A percentile compares a stretch with the other conserved stretches of the same genome.
These are phyloP conservation scores for Sturmia bella DNA, from an alignment of 2,888 invertebrate species.

Conservation along the genomic window DNA sequence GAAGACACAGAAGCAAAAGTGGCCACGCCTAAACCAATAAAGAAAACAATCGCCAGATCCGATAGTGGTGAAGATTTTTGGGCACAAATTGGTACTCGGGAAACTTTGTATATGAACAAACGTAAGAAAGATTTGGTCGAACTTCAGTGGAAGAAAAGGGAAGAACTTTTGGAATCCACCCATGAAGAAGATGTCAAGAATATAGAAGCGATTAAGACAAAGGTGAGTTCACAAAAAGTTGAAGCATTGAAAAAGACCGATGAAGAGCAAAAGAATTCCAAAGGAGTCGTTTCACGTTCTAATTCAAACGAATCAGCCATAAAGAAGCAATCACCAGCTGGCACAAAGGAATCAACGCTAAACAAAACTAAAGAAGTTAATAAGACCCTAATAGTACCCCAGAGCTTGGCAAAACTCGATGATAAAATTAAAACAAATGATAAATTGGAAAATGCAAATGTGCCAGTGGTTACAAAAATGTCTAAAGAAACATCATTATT, in stretches of 20 bases:
- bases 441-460: conserved; percentile 62
- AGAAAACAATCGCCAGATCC: conserved; percentile 76
- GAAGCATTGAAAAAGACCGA: conserved; percentile 71
- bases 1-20: conserved; percentile 39
- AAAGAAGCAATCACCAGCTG: conserved; percentile 26
- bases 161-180: conserved; percentile 67
- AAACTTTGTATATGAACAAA: conserved; percentile 85
- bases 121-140: conserved; percentile 83
- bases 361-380: background rate
- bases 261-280: conserved; percentile 63
- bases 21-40: conserved; percentile 77
- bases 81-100: conserved; percentile 86
- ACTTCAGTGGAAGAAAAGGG: conserved; percentile 74
- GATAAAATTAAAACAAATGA: conserved; percentile 67
- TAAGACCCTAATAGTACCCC: conserved; percentile 18
- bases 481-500: conserved; percentile 67
- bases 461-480: conserved; percentile 54
- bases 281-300: conserved; percentile 54
- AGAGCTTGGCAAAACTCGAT: conserved; percentile 21
- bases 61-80: conserved; percentile 84
- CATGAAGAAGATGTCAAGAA: conserved; percentile 65
- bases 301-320: conserved; percentile 71
- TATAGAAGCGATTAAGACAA: conserved; percentile 70
- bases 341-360: conserved; percentile 3
- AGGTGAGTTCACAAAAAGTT: conserved; percentile 67